phyloP scores from a whole-genome alignment of 2,113 vertebrate species.

The Gopherus evgoodei region DNA sequence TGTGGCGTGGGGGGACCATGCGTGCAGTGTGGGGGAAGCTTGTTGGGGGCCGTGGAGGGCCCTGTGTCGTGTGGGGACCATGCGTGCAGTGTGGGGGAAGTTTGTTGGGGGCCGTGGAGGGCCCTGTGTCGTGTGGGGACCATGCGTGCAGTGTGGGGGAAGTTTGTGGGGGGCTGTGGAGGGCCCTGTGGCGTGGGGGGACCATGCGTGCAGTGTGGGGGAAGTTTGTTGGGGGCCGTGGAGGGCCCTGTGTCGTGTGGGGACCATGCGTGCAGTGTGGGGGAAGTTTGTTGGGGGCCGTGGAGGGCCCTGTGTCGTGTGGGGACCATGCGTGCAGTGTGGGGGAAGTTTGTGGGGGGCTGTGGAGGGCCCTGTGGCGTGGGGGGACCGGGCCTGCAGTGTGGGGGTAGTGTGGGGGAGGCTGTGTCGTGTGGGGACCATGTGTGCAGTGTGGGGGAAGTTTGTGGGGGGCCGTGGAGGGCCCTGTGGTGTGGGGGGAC shows the following conservation, averaged over 20 bases:
- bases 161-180: neutral
- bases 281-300: neutral
- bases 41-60: too few species aligned
- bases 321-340: neutral
- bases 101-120: too few species aligned
- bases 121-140: too few species aligned
- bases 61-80: too few species aligned
- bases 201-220: neutral
- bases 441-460: neutral
- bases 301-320: rapidly evolving
- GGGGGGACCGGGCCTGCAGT: neutral
- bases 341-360: too few species aligned
- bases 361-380: too few species aligned
- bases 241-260: neutral
- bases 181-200: too few species aligned
- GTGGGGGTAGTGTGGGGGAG: neutral
- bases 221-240: neutral
- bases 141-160: neutral
- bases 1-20: too few species aligned
- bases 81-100: too few species aligned
- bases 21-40: too few species aligned
- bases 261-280: neutral
- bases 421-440: neutral
- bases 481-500: neutral
- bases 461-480: neutral